A percentile compares a stretch with the other conserved stretches of the same genome.
phyloP scores from a whole-genome alignment of 2,888 invertebrate species.

The Ectemnius cavifrons region DNA sequence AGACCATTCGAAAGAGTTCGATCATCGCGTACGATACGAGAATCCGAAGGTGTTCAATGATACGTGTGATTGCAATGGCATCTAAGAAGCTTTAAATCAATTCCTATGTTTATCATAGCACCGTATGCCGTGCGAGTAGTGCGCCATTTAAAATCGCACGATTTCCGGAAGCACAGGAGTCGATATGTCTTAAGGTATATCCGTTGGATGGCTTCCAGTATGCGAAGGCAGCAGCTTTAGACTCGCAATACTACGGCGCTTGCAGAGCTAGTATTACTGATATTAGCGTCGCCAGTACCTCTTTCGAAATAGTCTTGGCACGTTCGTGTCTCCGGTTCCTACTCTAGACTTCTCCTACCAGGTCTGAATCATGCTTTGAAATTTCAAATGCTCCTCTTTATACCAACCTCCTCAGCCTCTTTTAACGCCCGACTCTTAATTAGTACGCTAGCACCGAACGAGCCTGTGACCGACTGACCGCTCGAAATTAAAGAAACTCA shows the following conservation, averaged over 20 bases:
- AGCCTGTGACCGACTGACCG: too few species aligned
- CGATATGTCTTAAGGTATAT: slow-evolving; percentile 55
- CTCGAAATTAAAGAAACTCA: too few species aligned
- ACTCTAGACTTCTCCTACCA: slow-evolving; percentile 45
- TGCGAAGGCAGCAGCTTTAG: slow-evolving; percentile 52
- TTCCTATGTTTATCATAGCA: slow-evolving; percentile 14
- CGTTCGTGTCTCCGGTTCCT: slow-evolving; percentile 47
- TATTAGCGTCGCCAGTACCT: slow-evolving; percentile 73
- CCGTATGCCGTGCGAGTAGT: slow-evolving; percentile 47
- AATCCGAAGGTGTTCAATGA: too few species aligned
- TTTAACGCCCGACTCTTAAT: slow-evolving; percentile 21
- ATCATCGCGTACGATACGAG: too few species aligned
- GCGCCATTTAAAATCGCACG: slow-evolving; percentile 61
- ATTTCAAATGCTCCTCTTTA: slow-evolving; percentile 10
- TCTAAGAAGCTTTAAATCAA: slow-evolving; percentile 1
- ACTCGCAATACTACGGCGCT: slow-evolving; percentile 57
- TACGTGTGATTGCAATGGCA: too few species aligned
- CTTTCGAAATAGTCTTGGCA: slow-evolving; percentile 72
- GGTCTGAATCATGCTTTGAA: slow-evolving; percentile 50
- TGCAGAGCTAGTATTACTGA: slow-evolving; percentile 69
- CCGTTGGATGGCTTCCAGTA: slow-evolving; percentile 68
- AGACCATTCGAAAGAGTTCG: too few species aligned
- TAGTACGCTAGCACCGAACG: too few species aligned
- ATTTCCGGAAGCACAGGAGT: slow-evolving; percentile 36
- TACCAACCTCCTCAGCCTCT: slow-evolving; percentile 7